phyloP scores from a whole-genome alignment of 2,113 vertebrate species.

The Lathamus discolor region DNA sequence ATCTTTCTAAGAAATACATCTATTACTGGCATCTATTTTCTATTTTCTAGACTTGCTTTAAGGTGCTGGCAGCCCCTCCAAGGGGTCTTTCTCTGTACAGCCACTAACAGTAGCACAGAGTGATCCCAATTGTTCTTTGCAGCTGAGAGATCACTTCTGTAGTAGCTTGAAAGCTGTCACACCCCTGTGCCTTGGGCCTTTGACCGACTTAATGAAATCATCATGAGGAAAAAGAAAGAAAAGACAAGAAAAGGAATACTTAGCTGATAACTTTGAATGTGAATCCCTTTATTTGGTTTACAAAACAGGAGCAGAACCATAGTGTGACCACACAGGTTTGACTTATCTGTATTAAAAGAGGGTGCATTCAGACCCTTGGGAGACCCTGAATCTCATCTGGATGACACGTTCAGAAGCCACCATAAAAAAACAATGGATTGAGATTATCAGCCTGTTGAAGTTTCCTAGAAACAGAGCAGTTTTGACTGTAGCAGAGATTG shows the following conservation, averaged over 20 bases:
- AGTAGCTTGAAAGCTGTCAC: background rate
- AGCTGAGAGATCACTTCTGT: background rate
- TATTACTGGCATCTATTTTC: background rate
- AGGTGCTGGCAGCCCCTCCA: background rate
- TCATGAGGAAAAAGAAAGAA: background rate
- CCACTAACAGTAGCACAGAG: background rate
- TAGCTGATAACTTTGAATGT: background rate
- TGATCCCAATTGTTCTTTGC: background rate
- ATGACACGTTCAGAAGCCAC: background rate
- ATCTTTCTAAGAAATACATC: background rate
- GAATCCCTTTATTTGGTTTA: background rate
- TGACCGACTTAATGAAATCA: background rate
- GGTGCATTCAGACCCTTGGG: background rate
- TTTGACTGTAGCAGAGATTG: background rate
- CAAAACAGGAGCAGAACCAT: background rate
- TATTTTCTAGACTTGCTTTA: background rate
- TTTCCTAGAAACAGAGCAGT: background rate
- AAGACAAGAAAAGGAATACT: background rate
- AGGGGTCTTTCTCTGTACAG: background rate
- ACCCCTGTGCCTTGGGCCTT: background rate
- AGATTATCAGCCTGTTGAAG: background rate
- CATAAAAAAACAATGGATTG: background rate
- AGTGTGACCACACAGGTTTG: background rate
- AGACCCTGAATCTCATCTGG: background rate
- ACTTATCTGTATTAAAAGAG: background rate